Evolutionary conservation across 1,140 invertebrate genomes (phyloP).

Genomic region (Brachystomella parvula): DNA sequence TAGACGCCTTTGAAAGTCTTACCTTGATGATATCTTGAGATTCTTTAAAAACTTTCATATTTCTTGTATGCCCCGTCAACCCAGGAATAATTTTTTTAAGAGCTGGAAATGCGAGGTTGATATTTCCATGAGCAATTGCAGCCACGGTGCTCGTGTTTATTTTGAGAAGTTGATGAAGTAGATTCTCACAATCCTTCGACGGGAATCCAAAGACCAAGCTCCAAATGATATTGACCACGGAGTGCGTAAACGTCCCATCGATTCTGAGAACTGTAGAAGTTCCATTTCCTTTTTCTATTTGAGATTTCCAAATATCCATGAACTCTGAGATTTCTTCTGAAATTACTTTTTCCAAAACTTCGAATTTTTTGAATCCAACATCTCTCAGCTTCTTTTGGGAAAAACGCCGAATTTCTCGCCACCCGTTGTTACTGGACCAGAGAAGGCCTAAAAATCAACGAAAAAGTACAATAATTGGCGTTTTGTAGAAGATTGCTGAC

Average conservation of each 20-base stretch:
- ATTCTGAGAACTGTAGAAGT: background rate
- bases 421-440: conserved; percentile 40
- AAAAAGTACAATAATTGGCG: too few relatives aligned
- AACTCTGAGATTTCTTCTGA: background rate
- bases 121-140: background rate
- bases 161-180: background rate
- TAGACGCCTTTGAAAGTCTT: background rate
- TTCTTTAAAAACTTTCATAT: background rate
- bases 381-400: conserved; percentile 42
- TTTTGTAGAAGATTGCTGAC: too few relatives aligned
- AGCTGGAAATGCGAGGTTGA: background rate
- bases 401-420: conserved; percentile 46
- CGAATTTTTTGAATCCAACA: conserved; percentile 42
- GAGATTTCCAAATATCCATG: background rate
- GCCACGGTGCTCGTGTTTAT: background rate
- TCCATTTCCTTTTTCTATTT: background rate
- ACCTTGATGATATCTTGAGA: background rate
- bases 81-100: background rate
- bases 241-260: background rate
- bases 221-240: background rate
- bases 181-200: background rate
- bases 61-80: background rate
- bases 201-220: background rate
- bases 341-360: background rate
- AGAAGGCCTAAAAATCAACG: conserved; percentile 39